These are phyloP conservation scores for Pelobates cultripes DNA, from an alignment of 2,797 vertebrate species.

Conservation along the genomic window DNA sequence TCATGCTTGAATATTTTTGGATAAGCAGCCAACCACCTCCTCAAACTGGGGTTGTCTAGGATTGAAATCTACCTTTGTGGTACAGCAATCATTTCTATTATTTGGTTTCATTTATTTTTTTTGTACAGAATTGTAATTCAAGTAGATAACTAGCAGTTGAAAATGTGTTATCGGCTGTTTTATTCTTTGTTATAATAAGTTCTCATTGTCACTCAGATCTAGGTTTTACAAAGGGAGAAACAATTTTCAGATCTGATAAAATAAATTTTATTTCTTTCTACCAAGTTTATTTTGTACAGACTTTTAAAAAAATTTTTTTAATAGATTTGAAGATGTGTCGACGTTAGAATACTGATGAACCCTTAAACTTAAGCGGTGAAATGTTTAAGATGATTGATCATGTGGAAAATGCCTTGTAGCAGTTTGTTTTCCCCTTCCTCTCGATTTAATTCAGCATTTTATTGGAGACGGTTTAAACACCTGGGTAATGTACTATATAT, in stretches of 20 bases:
- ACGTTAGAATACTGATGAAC: conserved; percentile 15
- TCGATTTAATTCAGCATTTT: conserved; percentile 31
- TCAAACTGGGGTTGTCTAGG: too few species aligned
- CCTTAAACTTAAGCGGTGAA: background rate
- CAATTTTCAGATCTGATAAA: background rate
- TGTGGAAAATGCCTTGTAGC: background rate
- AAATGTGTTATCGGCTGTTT: background rate
- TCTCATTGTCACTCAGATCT: conserved; percentile 17
- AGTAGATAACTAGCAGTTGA: conserved; percentile 3
- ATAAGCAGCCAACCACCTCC: too few species aligned
- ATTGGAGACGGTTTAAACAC: conserved; percentile 21
- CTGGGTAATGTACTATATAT: conserved; percentile 21
- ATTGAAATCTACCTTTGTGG: too few species aligned
- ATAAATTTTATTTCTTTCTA: background rate
- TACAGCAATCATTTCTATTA: too few species aligned
- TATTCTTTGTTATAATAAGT: background rate
- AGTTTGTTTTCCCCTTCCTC: conserved; percentile 21
- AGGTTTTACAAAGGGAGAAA: background rate
- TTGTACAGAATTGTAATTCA: background rate
- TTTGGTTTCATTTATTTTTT: too few species aligned
- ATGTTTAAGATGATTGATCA: conserved; percentile 28
- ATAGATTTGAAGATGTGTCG: background rate
- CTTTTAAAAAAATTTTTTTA: conserved; percentile 1
- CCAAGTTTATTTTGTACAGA: conserved; percentile 13
- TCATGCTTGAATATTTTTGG: too few species aligned